Base-by-base conservation (phyloP, 2,113 vertebrate species). In the Ciconia stormi region DNA sequence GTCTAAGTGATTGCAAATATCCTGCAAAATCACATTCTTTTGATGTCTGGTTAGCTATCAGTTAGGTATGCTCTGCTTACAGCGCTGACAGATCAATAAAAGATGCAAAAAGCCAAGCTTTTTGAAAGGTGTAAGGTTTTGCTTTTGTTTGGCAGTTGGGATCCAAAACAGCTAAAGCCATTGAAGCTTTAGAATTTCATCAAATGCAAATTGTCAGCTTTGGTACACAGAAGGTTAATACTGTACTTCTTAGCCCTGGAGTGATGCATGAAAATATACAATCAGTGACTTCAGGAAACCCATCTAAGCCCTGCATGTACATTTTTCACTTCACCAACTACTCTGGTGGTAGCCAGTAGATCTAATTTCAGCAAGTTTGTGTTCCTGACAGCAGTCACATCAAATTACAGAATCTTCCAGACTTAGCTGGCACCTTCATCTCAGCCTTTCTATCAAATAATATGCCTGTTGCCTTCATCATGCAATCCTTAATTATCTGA, bases 361-460 rank as follows among this genome's bases (percentile, higher is more conserved):
- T 92, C 95, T 96, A 93, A 97, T 97, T 97, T 96, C 95, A 95
- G 62, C 73, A 79, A 91, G 72, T 67, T 76, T 93, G 70, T 91
- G 66, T 62, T 97, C 74, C 93, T 97, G 95, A 97, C 90, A 98
- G 97, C 88, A 96, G 93, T 97, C 97, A 95, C 70, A 97, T 95
- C 93, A 93, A 95, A 97, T 98, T 97, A 97, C 56, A 82, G 83
- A 97, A 89, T 91, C 93, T 95, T 97, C 94, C 81, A 90, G 78
- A 96, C 36, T 96, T 95, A 84, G 61, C 62, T 98, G 96, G 96
- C 96, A 98, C 90, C 84, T 97, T 97, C 95, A 95, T 96, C 96
- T 97, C 86, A 95, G 87, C 90, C 96, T 96, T 97, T 97, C 91
- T 95, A 93, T 96, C 80, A 97, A 97, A 98, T 97, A 97, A 95